Base-by-base conservation (phyloP, 2,113 vertebrate genomes). In the Lepus timidus region DNA sequence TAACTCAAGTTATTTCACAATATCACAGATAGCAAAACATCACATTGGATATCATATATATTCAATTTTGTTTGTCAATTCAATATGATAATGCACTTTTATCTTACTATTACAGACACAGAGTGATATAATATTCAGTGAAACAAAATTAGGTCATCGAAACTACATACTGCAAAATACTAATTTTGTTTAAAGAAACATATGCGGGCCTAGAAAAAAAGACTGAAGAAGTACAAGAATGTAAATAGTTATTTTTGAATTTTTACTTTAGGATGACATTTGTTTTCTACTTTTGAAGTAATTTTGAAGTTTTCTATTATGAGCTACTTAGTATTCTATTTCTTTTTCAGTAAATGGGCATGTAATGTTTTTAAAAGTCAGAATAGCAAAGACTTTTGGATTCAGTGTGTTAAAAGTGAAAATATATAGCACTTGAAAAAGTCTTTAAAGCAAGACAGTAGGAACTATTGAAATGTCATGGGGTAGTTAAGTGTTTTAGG, bases 161-260 rank as follows among this genome's bases (percentile, higher is more conserved):
- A 91, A 94, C 16, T 49, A 3, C 31, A 74, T 25, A 73, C 3
- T 75, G 51, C n/a, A 78, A 89, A 79, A 81, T 75, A 22, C 70
- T 93, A 81, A 81, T 85, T 90, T 93, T 87, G 14, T 74, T 95
- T 33, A 92, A 93, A 94, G 39, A 76, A 89, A 85, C 23, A 76
- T 23, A 81, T 83, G 9, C 92, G 89, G 29, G 27, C 58, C 61
- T 68, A 83, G 55, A 73, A 91, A 90, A 86, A 95, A 44, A 82
- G 44, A 25, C 27, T 58, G 52, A 62, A 78, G 74, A 93, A 73
- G 16, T 70, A 61, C 20, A 51, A 17, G 33, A 79, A 85, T 74
- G 23, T n/a, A 65, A 90, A 92, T 44, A 84, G 31, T 14, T 68
- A 88, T 16, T 96, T 91, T 36, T 86, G 27, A 90, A 68, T 67